phyloP scores from a whole-genome alignment of 2,888 invertebrate species.

The Microctonus aethiopoides region DNA sequence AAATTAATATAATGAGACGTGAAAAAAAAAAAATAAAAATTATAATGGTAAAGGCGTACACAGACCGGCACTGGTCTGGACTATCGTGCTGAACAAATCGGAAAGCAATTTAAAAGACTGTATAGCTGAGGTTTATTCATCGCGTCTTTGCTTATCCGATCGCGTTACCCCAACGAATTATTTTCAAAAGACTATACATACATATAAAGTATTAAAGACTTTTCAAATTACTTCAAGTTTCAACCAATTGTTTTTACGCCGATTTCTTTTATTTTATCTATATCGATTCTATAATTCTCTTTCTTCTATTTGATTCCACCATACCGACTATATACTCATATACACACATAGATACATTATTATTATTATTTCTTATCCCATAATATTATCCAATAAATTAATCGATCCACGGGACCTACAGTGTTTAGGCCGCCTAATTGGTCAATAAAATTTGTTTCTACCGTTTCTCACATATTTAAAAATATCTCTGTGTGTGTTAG shows the following conservation, averaged over 20 bases:
- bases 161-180: slow-evolving; percentile 35
- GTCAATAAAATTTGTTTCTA: slow-evolving; percentile 40
- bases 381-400: background rate
- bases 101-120: slow-evolving; percentile 64
- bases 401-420: background rate
- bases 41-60: background rate
- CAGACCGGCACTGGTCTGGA: slow-evolving; percentile 30
- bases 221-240: slow-evolving; percentile 25
- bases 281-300: no score
- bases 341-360: no score
- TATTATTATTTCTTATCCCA: no score
- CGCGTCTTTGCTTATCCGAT: slow-evolving; percentile 56
- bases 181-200: slow-evolving; percentile 32
- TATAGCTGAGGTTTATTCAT: slow-evolving; percentile 53
- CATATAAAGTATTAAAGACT: slow-evolving; percentile 21
- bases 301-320: no score
- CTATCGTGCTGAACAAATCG: slow-evolving; percentile 61
- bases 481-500: background rate
- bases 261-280: slow-evolving; percentile 15
- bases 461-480: slow-evolving; percentile 23
- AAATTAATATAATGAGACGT: background rate
- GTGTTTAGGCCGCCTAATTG: slow-evolving; percentile 46
- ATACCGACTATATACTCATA: no score
- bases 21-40: background rate
- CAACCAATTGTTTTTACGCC: slow-evolving; percentile 32